Base-by-base conservation (phyloP, 2,888 invertebrate genomes). In the Aplocera efformata region DNA sequence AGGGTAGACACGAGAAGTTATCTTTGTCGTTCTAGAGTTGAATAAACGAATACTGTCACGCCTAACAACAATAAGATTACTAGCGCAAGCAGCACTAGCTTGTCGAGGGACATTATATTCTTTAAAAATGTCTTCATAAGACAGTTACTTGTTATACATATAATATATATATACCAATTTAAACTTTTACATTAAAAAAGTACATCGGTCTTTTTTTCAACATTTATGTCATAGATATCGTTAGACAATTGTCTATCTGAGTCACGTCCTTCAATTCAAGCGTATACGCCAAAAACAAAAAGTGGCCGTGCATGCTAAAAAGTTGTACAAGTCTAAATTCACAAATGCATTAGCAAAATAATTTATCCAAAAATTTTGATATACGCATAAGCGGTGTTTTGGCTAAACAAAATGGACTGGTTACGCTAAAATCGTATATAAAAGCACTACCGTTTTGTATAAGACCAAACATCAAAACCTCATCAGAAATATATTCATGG, bases 371-470 rank as follows among this genome's bases (percentile, higher is more conserved):
- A 74, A 73, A 78, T 67, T 73, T 80, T 67, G 74, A 73, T 71
- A 44, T 44, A 61, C 73, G 74, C 75, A 73, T 63, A 86, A 83
- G 84, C 84, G 76, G 78, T 80, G 79, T 78, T 79, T 80, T 70
- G 80, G 85, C 88, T 86, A 86, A 88, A 88, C 67, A 86, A 88
- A 85, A 88, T 88, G 88, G 88, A 88, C 86, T 73, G 82, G 81
- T 81, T 72, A 72, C 67, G 83, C 84, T 84, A 84, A 84, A 86
- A 81, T 63, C 65, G 64, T 79, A 70, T 86, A 88, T 84, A 83
- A 88, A 88, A 88, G 86, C 86, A 77, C 86, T 86, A 86, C 84
- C 64, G 71, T 71, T 82, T 61, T 82, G 81, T 86, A 86, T 75
- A 85, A 78, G 74, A 81, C 79, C 83, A 74, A 82, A 78, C 76